These are phyloP conservation scores for Apteryx mantelli DNA, from an alignment of 2,113 vertebrate species.

Conservation along the genomic window DNA sequence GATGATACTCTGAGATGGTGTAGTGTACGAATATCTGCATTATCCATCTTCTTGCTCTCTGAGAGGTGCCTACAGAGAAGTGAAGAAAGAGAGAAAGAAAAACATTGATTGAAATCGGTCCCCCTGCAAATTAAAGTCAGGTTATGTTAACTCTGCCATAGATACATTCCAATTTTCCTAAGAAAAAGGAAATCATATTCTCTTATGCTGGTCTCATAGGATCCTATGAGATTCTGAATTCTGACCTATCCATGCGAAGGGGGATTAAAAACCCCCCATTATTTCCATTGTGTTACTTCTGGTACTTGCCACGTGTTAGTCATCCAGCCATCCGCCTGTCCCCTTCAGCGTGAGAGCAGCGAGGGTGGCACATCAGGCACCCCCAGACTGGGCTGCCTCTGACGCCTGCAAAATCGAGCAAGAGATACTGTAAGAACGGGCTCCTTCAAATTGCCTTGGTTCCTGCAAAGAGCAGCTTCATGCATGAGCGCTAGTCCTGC, in stretches of 20 bases:
- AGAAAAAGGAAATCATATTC: not conserved
- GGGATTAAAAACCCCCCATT: not conserved
- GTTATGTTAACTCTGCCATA: not conserved
- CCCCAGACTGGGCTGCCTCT: not conserved
- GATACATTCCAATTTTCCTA: not conserved
- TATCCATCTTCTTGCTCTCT: not conserved
- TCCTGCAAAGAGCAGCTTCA: not conserved
- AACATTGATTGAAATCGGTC: not conserved
- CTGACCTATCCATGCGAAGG: not conserved
- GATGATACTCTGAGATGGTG: not conserved
- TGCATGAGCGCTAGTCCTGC: not conserved
- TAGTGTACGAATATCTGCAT: not conserved
- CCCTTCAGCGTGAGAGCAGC: fast-evolving
- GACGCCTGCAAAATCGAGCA: not conserved
- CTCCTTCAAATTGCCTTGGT: not conserved
- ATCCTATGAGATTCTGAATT: not conserved
- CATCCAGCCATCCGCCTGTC: not conserved
- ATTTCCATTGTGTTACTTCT: not conserved
- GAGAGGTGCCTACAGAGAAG: not conserved
- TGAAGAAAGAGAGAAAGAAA: not conserved
- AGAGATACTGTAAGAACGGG: not conserved
- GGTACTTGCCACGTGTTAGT: not conserved
- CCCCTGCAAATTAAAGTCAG: not conserved
- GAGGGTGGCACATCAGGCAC: fast-evolving
- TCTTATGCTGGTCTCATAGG: not conserved